Evolutionary conservation across 2,797 vertebrate species (phyloP), one percentile per base, ranked within the genome.

Genomic region (Luscinia megarhynchos): DNA sequence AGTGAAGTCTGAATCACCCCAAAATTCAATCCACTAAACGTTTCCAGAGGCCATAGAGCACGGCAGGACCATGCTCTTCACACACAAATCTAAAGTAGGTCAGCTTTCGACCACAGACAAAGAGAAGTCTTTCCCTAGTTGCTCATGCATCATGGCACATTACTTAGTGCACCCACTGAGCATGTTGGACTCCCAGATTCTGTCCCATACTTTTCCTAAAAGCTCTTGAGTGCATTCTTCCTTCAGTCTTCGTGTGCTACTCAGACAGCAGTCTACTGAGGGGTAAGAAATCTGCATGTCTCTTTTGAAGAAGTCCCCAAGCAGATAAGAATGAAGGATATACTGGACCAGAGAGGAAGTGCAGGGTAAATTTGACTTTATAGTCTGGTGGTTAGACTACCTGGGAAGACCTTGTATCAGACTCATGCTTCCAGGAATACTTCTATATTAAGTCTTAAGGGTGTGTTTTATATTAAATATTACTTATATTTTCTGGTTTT

Each of bases 1-100:
- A 90, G 19, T 34, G 43, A 86, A 66, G 70, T 68, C 81, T 96
- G 95, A 96, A 94, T 96, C 95, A 96, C 41, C 15, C 29, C 68
- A 74, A 92, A 92, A 80, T 38, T 74, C 84, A 80, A 77, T 46
- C 46, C 61, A 77, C 54, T 87, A 91, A 87, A 81, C 73, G 73
- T 27, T 95, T 90, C 87, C 69, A 81, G 76, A 94, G 69, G 79
- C 75, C 54, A 66, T 4, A 68, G 78, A 74, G 58, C 61, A 69
- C 2, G 3, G 81, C 58, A 91, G 54, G 79, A 80, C 45, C 61
- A 61, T 29, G 24, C 9, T 74, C 38, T 79, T 82, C 27, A 50
- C 54, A 86, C n/a, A 50, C n/a, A 68, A 23, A 54, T 50, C 29
- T 53, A 43, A 92, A 88, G 36, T 30, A 83, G 53, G 45, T 64